Conservation (phyloP, 37 sponge, comb jelly and placozoan species). For the Tethya wilhelma region DNA sequence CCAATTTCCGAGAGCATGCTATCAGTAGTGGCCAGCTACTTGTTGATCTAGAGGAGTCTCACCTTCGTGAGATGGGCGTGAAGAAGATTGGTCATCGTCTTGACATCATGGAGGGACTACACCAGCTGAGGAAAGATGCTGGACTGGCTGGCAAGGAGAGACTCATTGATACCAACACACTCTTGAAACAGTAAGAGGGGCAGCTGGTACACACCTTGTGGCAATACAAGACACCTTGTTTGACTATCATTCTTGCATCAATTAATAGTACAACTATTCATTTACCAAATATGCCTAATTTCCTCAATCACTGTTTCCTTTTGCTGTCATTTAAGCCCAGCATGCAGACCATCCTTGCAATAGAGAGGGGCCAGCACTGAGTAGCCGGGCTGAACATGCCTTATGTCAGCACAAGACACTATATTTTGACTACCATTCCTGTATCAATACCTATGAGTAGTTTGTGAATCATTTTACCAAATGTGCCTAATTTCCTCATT, state of each 20-base stretch:
- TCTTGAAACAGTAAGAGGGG: constrained; percentile 55
- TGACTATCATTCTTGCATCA: too few species aligned
- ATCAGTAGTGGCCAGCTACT: constrained; percentile 56
- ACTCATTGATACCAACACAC: constrained; percentile 15
- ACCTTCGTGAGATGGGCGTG: constrained; percentile 81
- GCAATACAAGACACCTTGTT: too few species aligned
- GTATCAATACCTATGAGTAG: too few species aligned
- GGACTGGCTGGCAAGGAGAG: constrained; percentile 23
- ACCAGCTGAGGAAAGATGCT: constrained; percentile 56
- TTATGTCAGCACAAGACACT: too few species aligned
- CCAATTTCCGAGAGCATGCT: constrained; percentile 28
- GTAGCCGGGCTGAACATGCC: too few species aligned
- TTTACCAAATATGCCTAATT: background rate
- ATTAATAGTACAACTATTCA: too few species aligned
- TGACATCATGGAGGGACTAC: constrained; percentile 31
- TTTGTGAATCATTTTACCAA: background rate
- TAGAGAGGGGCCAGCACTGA: too few species aligned
- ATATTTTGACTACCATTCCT: too few species aligned
- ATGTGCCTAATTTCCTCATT: background rate
- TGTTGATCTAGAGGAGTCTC: constrained; percentile 60
- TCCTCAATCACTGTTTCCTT: background rate
- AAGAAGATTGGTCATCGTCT: constrained; percentile 64
- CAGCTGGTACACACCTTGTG: background rate
- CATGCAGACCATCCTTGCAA: too few species aligned
- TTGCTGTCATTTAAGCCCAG: too few species aligned